A percentile compares a stretch with the other conserved stretches of the same genome.
These are phyloP conservation scores for Hippocampus comes DNA, from an alignment of 2,113 vertebrate genomes.

Conservation along the genomic window DNA sequence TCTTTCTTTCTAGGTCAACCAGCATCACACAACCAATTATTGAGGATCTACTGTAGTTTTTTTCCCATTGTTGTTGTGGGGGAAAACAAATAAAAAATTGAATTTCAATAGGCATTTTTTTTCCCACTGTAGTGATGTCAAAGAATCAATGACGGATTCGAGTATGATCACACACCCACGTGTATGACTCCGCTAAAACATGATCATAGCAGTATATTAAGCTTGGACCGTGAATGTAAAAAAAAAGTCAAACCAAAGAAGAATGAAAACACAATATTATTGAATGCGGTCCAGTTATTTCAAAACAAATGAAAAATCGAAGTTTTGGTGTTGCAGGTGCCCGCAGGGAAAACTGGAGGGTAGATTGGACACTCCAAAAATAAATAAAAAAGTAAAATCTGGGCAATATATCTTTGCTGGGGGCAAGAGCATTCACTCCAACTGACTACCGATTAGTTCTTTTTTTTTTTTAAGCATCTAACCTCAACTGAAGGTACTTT, in stretches of 20 bases:
- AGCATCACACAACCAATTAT: no score
- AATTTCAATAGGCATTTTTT: no score
- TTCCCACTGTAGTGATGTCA: neutral
- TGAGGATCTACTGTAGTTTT: no score
- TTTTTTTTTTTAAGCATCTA: no score
- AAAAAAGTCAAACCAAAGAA: neutral
- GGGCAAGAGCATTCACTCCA: no score
- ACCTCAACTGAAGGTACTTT: no score
- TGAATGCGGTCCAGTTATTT: neutral
- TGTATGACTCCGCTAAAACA: neutral
- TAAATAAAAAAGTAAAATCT: neutral
- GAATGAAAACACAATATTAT: neutral
- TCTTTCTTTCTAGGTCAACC: no score
- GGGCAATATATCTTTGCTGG: no score
- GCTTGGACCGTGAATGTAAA: no score
- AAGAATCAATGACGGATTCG: neutral
- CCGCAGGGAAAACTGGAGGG: neutral
- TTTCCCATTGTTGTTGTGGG: no score
- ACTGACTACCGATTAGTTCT: no score
- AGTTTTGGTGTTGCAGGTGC: neutral
- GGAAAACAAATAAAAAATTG: no score
- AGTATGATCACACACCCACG: neutral
- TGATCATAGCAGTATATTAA: neutral
- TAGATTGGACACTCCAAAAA: neutral
- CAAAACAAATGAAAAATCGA: neutral